Percentiles rank a stretch among this genome's conserved stretches.
phyloP scores from a whole-genome alignment of 1,140 invertebrate species.

The Coptotermes formosanus region DNA sequence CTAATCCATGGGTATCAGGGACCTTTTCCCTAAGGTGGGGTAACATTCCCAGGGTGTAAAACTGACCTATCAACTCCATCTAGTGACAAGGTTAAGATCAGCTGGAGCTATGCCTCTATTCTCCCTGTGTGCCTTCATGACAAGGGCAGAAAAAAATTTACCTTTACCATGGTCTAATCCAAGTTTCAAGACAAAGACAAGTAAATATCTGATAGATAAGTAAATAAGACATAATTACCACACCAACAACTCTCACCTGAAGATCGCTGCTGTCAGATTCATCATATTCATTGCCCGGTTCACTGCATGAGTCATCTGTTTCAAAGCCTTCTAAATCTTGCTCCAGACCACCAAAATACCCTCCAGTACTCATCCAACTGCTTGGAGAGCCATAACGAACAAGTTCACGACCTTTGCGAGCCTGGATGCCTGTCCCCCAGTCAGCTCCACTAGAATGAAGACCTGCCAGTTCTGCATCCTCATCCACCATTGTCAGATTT shows the following conservation, averaged over 20 bases:
- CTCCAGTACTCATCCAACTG: constrained; percentile 38
- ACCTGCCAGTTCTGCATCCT: constrained; percentile 36
- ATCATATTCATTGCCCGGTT: constrained; percentile 38
- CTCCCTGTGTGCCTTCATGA: no score
- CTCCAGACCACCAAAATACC: constrained; percentile 31
- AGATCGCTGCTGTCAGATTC: constrained; percentile 38
- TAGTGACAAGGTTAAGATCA: no score
- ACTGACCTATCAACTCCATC: no score
- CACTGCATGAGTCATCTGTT: constrained; percentile 40
- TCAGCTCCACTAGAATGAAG: constrained; percentile 38
- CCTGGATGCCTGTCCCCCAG: constrained; percentile 42
- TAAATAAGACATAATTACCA: no score
- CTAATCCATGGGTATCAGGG: no score
- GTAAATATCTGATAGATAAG: no score
- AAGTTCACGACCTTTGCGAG: constrained; percentile 22
- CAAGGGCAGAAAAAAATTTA: no score
- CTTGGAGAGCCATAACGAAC: constrained; percentile 45
- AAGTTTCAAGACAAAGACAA: no score
- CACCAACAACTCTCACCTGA: background rate
- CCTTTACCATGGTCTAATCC: no score
- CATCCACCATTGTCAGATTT: constrained; percentile 45
- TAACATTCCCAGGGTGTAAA: no score
- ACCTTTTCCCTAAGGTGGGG: no score
- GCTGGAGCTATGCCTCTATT: no score
- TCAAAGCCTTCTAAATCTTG: constrained; percentile 44